These are phyloP conservation scores for Pao palembangensis DNA, from an alignment of 2,113 vertebrate genomes.

Conservation along the genomic window DNA sequence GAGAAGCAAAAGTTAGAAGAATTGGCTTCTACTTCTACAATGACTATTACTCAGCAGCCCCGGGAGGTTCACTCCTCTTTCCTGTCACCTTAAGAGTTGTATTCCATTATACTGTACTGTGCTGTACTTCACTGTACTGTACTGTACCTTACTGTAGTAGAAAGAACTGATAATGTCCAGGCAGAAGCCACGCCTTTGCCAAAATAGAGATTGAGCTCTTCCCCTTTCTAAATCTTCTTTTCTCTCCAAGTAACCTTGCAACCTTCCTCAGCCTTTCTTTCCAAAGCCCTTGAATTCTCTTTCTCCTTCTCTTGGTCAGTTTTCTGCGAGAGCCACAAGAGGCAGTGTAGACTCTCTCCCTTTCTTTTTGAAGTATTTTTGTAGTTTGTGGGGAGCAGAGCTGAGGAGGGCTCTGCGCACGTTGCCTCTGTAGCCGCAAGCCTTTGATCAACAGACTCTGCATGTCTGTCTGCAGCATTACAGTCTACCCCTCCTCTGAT, in stretches of 20 bases:
- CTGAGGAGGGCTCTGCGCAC: conserved; percentile 51
- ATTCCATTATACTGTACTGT: background rate
- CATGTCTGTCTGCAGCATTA: conserved; percentile 70
- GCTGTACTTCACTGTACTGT: conserved; percentile 24
- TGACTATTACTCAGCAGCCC: conserved; percentile 54
- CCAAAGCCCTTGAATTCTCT: conserved; percentile 22
- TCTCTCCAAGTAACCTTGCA: conserved; percentile 35
- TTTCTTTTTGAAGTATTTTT: conserved; percentile 51
- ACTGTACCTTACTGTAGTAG: conserved; percentile 7
- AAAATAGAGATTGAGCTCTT: conserved; percentile 59
- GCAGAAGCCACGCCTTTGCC: conserved; percentile 70
- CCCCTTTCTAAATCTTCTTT: conserved; percentile 36
- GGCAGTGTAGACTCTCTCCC: conserved; percentile 55
- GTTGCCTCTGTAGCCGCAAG: conserved; percentile 54
- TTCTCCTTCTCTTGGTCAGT: conserved; percentile 40
- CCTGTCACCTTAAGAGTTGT: conserved; percentile 9
- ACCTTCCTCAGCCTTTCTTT: conserved; percentile 24
- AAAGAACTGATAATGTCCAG: conserved; percentile 33
- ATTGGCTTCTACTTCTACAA: background rate
- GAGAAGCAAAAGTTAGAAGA: background rate
- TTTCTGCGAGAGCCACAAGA: conserved; percentile 61
- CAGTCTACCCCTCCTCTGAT: conserved; percentile 58
- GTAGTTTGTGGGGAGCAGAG: conserved; percentile 45
- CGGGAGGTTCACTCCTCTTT: conserved; percentile 36
- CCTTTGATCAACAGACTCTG: conserved; percentile 66